Evolutionary conservation across 2,888 invertebrate species (phyloP).

Genomic region (Drosophila lutescens): DNA sequence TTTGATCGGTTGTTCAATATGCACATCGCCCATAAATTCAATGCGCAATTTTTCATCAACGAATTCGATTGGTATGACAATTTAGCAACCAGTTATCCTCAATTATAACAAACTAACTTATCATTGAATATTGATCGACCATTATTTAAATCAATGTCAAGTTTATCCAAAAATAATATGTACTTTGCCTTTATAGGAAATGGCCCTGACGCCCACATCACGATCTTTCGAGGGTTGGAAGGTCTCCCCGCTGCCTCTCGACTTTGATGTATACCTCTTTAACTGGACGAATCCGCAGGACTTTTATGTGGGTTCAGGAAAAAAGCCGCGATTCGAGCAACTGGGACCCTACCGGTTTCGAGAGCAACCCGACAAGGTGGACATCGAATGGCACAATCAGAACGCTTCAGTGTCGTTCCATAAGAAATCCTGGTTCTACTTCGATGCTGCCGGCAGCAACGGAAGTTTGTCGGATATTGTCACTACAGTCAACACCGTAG

Average conservation of each 20-base stretch:
- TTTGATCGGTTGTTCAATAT: conserved; percentile 16
- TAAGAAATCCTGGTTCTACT: conserved; percentile 89
- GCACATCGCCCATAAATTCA: conserved; percentile 5
- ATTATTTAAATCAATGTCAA: conserved; percentile 4
- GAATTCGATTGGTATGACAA: conserved; percentile 7
- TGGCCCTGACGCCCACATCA: conserved; percentile 87
- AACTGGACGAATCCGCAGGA: conserved; percentile 92
- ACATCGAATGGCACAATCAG: conserved; percentile 89
- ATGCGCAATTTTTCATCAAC: conserved; percentile 12
- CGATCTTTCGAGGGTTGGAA: conserved; percentile 89
- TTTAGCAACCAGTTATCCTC: conserved; percentile 24
- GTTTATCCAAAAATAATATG: conserved; percentile 1
- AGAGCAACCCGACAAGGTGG: conserved; percentile 89
- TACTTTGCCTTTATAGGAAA: conserved; percentile 85
- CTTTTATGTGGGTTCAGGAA: conserved; percentile 85
- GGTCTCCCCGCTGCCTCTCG: conserved; percentile 87
- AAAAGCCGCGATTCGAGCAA: conserved; percentile 86
- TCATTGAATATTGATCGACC: not conserved
- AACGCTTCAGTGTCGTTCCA: conserved; percentile 90
- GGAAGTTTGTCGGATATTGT: conserved; percentile 89
- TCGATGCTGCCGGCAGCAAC: conserved; percentile 88
- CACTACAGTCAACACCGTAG: conserved; percentile 90
- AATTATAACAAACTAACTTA: conserved; percentile 13
- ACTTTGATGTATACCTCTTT: conserved; percentile 89
- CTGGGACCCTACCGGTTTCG: conserved; percentile 88